These are phyloP conservation scores for Macaria notata DNA, from an alignment of 2,888 invertebrate genomes.

Conservation along the genomic window DNA sequence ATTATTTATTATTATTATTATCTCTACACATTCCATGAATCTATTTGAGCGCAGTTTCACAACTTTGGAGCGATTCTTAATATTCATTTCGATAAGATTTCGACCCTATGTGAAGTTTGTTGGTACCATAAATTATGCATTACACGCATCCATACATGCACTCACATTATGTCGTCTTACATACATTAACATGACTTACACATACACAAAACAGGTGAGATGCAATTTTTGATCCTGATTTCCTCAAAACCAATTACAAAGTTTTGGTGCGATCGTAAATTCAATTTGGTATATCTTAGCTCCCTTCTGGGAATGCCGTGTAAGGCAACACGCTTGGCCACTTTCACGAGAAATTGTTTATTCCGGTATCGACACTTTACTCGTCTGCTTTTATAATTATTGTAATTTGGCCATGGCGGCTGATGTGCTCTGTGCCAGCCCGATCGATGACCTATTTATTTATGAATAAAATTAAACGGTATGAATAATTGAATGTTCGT, in stretches of 20 bases:
- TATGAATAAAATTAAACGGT: too few relatives aligned
- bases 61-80: too few relatives aligned
- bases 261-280: slow-evolving; percentile 44
- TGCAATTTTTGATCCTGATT: slow-evolving; percentile 35
- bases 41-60: too few relatives aligned
- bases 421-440: background rate
- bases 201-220: too few relatives aligned
- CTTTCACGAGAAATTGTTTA: slow-evolving; percentile 26
- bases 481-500: too few relatives aligned
- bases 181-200: too few relatives aligned
- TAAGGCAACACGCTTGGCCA: slow-evolving; percentile 24
- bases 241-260: slow-evolving; percentile 46
- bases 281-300: slow-evolving; percentile 45
- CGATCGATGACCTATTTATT: too few relatives aligned
- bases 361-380: slow-evolving; percentile 1
- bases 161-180: too few relatives aligned
- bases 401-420: slow-evolving; percentile 13
- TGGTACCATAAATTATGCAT: slow-evolving; percentile 23
- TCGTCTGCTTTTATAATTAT: slow-evolving; percentile 16
- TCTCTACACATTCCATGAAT: too few relatives aligned
- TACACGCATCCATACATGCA: slow-evolving; percentile 25
- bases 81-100: too few relatives aligned
- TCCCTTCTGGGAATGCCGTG: slow-evolving; percentile 39
- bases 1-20: too few relatives aligned
- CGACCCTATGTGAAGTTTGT: slow-evolving; percentile 24